Conservation (phyloP, 2,888 invertebrate species). For the Caenorhabditis sulstoni region DNA sequence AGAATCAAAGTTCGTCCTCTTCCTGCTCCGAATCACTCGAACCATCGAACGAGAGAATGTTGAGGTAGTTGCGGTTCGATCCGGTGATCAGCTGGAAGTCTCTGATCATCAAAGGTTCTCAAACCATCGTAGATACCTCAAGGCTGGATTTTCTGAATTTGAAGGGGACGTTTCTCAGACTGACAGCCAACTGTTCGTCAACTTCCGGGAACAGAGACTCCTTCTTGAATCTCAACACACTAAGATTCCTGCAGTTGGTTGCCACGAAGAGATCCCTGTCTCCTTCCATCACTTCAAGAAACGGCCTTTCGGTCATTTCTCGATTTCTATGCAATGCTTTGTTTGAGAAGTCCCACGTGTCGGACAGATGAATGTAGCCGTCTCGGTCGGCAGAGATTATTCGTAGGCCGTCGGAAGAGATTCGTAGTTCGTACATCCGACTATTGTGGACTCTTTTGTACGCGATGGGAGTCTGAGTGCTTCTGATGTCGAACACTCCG, state of each 20-base stretch:
- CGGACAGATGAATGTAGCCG: constrained; percentile 22
- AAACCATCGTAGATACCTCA: constrained; percentile 5
- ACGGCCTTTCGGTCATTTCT: not conserved
- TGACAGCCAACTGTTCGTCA: not conserved
- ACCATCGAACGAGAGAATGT: constrained; percentile 10
- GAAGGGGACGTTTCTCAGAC: constrained; percentile 7
- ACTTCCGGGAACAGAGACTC: not conserved
- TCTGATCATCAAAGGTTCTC: not conserved
- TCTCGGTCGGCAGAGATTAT: constrained; percentile 11
- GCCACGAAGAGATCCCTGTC: constrained; percentile 19
- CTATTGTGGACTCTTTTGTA: constrained; percentile 12
- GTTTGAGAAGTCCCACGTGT: constrained; percentile 27
- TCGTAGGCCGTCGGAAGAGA: constrained; percentile 24
- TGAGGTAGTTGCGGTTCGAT: constrained; percentile 20
- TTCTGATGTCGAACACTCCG: constrained; percentile 39
- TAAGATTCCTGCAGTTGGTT: constrained; percentile 9
- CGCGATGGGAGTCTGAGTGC: constrained; percentile 3
- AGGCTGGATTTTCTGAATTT: constrained; percentile 24
- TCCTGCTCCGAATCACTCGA: too few relatives aligned
- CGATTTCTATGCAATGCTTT: constrained; percentile 1
- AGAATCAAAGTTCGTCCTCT: too few relatives aligned
- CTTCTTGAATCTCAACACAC: not conserved
- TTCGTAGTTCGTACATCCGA: not conserved
- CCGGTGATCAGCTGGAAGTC: constrained; percentile 35
- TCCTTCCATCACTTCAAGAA: not conserved